These are phyloP conservation scores for Yponomeuta sedellus DNA, from an alignment of 2,888 invertebrate species.

Conservation along the genomic window DNA sequence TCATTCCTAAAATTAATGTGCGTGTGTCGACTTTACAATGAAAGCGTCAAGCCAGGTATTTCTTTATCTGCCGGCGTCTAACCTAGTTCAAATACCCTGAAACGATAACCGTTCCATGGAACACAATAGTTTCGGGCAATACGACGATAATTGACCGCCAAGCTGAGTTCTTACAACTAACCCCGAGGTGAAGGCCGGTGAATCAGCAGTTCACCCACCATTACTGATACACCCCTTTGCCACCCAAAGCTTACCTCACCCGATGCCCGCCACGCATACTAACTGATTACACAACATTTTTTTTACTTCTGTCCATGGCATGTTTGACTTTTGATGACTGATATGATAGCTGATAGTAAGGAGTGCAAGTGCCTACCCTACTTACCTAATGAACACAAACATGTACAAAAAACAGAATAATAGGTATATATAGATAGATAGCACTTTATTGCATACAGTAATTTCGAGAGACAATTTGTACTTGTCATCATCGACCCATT, in stretches of 20 bases:
- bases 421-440: too few relatives aligned
- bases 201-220: conserved; percentile 30
- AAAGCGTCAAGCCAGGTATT: too few relatives aligned
- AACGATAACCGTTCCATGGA: not conserved
- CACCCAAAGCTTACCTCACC: conserved; percentile 28
- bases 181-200: conserved; percentile 42
- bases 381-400: too few relatives aligned
- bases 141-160: not conserved
- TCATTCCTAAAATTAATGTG: too few relatives aligned
- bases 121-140: not conserved
- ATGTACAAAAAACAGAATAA: too few relatives aligned
- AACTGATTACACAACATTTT: conserved; percentile 3
- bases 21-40: too few relatives aligned
- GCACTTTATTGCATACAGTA: too few relatives aligned
- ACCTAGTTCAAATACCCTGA: not conserved
- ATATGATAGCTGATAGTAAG: not conserved
- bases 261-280: conserved; percentile 11
- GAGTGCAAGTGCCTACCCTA: too few relatives aligned
- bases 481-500: too few relatives aligned
- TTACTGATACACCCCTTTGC: conserved; percentile 15
- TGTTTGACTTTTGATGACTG: not conserved
- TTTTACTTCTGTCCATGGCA: not conserved
- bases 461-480: too few relatives aligned
- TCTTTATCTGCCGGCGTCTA: too few relatives aligned
- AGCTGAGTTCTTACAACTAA: not conserved